Conservation (phyloP, 2,797 vertebrate genomes). For the Peromyscus eremicus region DNA sequence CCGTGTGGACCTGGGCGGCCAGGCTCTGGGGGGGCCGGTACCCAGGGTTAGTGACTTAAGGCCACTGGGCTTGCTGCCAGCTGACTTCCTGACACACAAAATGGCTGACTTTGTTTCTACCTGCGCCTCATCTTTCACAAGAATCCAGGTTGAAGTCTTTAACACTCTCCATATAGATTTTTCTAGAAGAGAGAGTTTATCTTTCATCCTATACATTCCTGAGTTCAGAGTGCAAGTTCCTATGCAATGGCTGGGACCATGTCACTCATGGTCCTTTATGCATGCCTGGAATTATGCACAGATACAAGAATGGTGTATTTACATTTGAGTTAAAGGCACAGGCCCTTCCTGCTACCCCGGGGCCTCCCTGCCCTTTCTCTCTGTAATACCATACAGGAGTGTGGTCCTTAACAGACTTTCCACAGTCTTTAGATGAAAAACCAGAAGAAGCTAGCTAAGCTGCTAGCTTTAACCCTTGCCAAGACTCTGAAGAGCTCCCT, state of each 20-base stretch:
- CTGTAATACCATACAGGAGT: not conserved
- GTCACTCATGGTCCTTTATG: not conserved
- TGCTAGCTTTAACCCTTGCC: slow-evolving; percentile 26
- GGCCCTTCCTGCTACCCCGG: not conserved
- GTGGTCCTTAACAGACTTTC: not conserved
- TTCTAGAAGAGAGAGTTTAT: slow-evolving; percentile 42
- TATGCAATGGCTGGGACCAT: not conserved
- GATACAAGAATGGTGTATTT: not conserved
- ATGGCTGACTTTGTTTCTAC: slow-evolving; percentile 23
- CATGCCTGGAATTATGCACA: not conserved
- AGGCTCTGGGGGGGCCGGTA: not conserved
- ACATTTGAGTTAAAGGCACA: slow-evolving; percentile 11
- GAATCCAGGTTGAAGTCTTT: slow-evolving; percentile 49
- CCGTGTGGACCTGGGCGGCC: not conserved
- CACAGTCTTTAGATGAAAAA: not conserved
- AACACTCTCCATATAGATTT: slow-evolving; percentile 30
- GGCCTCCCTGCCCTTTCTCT: slow-evolving; percentile 33
- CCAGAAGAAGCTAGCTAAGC: slow-evolving; percentile 10
- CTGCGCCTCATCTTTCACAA: slow-evolving; percentile 36
- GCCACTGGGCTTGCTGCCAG: slow-evolving; percentile 59
- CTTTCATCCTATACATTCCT: slow-evolving; percentile 36
- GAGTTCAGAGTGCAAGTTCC: slow-evolving; percentile 23
- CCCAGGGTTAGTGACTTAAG: not conserved
- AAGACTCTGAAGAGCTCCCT: not conserved
- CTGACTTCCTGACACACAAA: slow-evolving; percentile 33